Conservation (phyloP, 2,797 vertebrate species). For the Pitangus sulphuratus region DNA sequence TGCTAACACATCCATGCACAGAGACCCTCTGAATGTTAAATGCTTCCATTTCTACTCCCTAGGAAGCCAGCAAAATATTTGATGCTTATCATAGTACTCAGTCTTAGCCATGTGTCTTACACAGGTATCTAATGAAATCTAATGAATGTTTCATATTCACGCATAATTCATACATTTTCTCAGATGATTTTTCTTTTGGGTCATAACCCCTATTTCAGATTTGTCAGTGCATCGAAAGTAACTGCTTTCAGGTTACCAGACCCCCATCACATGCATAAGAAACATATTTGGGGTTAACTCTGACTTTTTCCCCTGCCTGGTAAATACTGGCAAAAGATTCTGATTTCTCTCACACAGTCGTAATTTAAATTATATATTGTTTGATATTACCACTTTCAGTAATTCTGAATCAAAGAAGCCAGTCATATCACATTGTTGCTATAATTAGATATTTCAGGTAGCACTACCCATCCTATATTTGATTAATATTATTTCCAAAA, state of each 20-base stretch:
- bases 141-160: not conserved
- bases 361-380: not conserved
- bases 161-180: not conserved
- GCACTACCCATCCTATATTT: slow-evolving; percentile 13
- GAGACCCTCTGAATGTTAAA: not conserved
- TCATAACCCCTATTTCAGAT: not conserved
- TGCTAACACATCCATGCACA: not conserved
- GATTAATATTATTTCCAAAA: not conserved
- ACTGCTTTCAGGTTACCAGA: not conserved
- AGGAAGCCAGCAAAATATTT: not conserved
- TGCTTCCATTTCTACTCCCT: not conserved
- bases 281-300: not conserved
- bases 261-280: not conserved
- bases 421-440: not conserved
- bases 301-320: not conserved
- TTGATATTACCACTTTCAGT: not conserved
- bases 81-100: not conserved
- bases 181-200: not conserved
- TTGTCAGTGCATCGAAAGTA: not conserved
- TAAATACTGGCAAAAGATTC: not conserved
- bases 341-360: not conserved
- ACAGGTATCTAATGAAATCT: not conserved
- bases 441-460: not conserved
- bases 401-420: not conserved
- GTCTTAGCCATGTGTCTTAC: not conserved